Conservation (phyloP, 2,797 vertebrate species). For the Alauda arvensis region DNA sequence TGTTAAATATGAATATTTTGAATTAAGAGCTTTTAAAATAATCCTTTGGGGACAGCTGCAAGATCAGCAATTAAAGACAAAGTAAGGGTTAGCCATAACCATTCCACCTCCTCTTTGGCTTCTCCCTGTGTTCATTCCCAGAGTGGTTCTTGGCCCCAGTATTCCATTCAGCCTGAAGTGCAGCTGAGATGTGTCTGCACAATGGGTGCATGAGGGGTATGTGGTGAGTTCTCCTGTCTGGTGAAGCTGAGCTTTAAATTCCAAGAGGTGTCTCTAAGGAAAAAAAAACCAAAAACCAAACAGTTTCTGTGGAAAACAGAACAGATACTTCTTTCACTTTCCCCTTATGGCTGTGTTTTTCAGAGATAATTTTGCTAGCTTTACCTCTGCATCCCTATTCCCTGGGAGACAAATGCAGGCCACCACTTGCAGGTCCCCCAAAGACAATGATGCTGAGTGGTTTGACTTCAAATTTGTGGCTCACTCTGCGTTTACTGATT, state of each 20-base stretch:
- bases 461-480: neutral
- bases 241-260: neutral
- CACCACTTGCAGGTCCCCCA: neutral
- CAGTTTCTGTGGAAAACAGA: neutral
- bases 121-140: neutral
- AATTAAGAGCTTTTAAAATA: neutral
- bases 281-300: neutral
- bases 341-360: neutral
- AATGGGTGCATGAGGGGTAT: neutral
- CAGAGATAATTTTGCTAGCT: neutral
- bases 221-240: neutral
- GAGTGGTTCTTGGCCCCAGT: neutral
- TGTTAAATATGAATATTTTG: slow-evolving; percentile 4
- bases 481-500: neutral
- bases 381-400: neutral
- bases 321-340: neutral
- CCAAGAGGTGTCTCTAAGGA: neutral
- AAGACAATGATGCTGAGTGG: neutral
- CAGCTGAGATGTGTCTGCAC: neutral
- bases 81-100: neutral
- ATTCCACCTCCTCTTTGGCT: neutral
- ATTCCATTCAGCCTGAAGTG: neutral
- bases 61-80: neutral
- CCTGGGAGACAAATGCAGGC: neutral
- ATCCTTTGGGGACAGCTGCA: neutral